Percentiles rank a stretch among this genome's conserved stretches.
These are phyloP conservation scores for Monodelphis domestica DNA, from an alignment of 2,797 vertebrate species.

Conservation along the genomic window DNA sequence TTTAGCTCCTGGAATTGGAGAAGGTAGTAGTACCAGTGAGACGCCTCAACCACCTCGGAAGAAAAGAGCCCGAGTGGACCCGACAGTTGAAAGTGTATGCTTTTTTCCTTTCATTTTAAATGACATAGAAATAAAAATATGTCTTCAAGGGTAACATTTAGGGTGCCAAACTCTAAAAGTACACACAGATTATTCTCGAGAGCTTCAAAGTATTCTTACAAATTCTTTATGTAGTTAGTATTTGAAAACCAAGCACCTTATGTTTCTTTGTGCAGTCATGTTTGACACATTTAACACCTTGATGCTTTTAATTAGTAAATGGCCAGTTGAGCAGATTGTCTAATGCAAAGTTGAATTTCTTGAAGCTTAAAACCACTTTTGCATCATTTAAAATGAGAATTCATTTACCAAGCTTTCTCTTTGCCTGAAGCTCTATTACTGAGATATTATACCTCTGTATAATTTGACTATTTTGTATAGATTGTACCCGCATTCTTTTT, in stretches of 20 bases:
- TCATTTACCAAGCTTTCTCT: neutral
- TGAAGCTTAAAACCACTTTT: neutral
- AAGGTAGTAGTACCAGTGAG: slow-evolving; percentile 96
- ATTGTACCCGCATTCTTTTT: neutral
- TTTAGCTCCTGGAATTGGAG: slow-evolving; percentile 93
- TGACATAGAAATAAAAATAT: neutral
- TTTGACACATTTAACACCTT: neutral
- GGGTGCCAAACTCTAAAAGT: neutral
- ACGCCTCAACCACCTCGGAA: slow-evolving; percentile 95
- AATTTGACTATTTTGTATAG: neutral
- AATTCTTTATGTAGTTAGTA: neutral
- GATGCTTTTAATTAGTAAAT: neutral
- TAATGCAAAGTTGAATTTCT: neutral
- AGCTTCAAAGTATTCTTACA: neutral
- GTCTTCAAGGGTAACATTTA: neutral
- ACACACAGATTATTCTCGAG: neutral
- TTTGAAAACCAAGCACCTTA: neutral
- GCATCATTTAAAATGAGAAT: neutral
- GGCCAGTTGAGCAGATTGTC: neutral
- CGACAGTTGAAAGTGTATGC: slow-evolving; percentile 96
- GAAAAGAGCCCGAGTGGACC: slow-evolving; percentile 97
- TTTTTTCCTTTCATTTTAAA: neutral
- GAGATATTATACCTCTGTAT: neutral
- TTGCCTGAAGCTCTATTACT: neutral
- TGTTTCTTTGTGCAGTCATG: neutral